Conservation (phyloP, 2,888 invertebrate species). For the Chymomyza amoena region DNA sequence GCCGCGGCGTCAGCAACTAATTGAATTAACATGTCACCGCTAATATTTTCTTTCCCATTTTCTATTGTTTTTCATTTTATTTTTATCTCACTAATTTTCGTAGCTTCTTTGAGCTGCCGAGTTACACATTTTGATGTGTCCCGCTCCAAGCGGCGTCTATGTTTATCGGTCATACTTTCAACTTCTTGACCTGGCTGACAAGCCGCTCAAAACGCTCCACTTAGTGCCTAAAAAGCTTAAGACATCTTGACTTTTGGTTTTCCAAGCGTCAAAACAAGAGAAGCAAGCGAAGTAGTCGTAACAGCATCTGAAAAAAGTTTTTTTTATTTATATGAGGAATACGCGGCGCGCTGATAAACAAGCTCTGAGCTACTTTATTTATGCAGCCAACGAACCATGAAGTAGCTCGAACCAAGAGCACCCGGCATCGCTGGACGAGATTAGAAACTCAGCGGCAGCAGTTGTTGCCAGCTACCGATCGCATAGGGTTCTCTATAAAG, state of each 20-base stretch:
- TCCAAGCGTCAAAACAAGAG: background rate
- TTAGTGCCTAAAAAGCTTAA: slow-evolving; percentile 16
- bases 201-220: slow-evolving; percentile 19
- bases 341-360: slow-evolving; percentile 48
- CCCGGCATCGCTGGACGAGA: background rate
- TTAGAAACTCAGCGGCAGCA: slow-evolving; percentile 1
- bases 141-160: background rate
- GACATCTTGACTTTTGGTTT: background rate
- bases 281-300: background rate
- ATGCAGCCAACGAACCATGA: slow-evolving; percentile 61
- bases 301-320: slow-evolving; percentile 30
- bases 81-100: slow-evolving; percentile 46
- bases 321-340: slow-evolving; percentile 39
- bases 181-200: slow-evolving; percentile 41
- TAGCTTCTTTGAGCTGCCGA: slow-evolving; percentile 7
- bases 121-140: slow-evolving; percentile 1
- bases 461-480: background rate
- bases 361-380: slow-evolving; percentile 42
- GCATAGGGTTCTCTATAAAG: slow-evolving; percentile 5
- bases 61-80: slow-evolving; percentile 33
- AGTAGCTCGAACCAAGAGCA: slow-evolving; percentile 38
- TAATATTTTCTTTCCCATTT: slow-evolving; percentile 32
- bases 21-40: slow-evolving; percentile 53
- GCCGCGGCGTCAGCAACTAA: slow-evolving; percentile 45
- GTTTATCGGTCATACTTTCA: slow-evolving; percentile 2